These are phyloP conservation scores for Metaphire vulgaris DNA, from an alignment of 1,140 invertebrate genomes.

Conservation along the genomic window DNA sequence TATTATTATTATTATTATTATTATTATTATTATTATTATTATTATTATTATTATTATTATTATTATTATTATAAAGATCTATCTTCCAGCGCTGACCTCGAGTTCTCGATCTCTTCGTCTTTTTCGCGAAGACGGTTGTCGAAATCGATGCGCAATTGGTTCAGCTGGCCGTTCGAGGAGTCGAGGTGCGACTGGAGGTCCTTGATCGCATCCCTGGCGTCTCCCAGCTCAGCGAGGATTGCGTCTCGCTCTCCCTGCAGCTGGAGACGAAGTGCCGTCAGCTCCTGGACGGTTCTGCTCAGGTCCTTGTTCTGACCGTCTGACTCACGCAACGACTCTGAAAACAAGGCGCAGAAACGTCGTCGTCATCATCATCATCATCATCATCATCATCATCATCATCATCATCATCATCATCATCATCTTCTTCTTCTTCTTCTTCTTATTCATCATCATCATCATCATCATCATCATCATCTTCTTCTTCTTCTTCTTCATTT, in stretches of 20 bases:
- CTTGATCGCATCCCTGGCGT: slow-evolving; percentile 49
- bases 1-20: too few relatives aligned
- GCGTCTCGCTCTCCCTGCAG: slow-evolving; percentile 48
- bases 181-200: slow-evolving; percentile 49
- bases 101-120: slow-evolving; percentile 50
- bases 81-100: too few relatives aligned
- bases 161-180: slow-evolving; percentile 46
- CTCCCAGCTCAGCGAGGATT: slow-evolving; percentile 46
- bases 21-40: too few relatives aligned
- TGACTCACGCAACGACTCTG: slow-evolving; percentile 45
- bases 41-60: too few relatives aligned
- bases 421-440: slow-evolving; percentile 29
- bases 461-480: too few relatives aligned
- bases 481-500: too few relatives aligned
- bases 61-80: too few relatives aligned
- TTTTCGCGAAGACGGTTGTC: slow-evolving; percentile 51
- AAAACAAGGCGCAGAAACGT: not conserved
- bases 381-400: slow-evolving; percentile 31
- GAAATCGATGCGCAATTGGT: slow-evolving; percentile 46
- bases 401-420: slow-evolving; percentile 31
- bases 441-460: too few relatives aligned
- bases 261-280: slow-evolving; percentile 40
- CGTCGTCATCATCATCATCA: slow-evolving; percentile 29
- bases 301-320: slow-evolving; percentile 47
- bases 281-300: slow-evolving; percentile 46